Conservation (phyloP, 2,888 invertebrate species). For the Pristionchus maxplancki region DNA sequence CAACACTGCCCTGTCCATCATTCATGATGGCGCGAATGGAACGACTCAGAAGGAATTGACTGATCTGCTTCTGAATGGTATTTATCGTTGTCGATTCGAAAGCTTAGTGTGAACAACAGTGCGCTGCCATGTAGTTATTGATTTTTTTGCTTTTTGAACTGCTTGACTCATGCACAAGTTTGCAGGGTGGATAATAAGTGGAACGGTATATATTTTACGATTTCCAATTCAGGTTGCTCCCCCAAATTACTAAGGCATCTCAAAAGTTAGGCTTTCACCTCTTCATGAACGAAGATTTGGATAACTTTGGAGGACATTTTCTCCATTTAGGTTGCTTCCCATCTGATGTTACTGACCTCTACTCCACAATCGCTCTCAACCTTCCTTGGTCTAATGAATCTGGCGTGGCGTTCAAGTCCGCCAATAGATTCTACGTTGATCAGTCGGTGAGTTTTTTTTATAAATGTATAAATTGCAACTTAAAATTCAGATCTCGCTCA, state of each 20-base stretch:
- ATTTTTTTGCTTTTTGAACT: too few species aligned
- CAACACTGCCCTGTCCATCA: not conserved
- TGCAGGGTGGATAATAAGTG: too few species aligned
- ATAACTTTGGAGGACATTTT: too few species aligned
- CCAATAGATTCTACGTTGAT: not conserved
- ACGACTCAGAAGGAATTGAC: not conserved
- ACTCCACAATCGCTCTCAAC: not conserved
- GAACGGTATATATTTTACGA: not conserved
- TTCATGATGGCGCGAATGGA: not conserved
- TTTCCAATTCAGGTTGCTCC: not conserved
- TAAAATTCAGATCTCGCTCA: constrained; percentile 43
- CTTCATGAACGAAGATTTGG: too few species aligned
- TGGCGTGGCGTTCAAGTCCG: not conserved
- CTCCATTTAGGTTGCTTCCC: not conserved
- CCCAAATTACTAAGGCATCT: too few species aligned
- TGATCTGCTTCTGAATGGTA: not conserved
- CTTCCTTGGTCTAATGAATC: not conserved
- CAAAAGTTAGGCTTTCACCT: too few species aligned
- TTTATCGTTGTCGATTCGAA: too few species aligned
- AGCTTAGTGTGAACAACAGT: too few species aligned
- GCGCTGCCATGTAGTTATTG: too few species aligned
- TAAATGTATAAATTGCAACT: too few species aligned
- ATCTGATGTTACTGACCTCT: not conserved
- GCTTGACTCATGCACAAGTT: too few species aligned
- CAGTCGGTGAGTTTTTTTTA: not conserved